A percentile compares a stretch with the other conserved stretches of the same genome.
These are phyloP conservation scores for Myiothlypis coronata DNA, from an alignment of 2,797 vertebrate genomes.

Conservation along the genomic window DNA sequence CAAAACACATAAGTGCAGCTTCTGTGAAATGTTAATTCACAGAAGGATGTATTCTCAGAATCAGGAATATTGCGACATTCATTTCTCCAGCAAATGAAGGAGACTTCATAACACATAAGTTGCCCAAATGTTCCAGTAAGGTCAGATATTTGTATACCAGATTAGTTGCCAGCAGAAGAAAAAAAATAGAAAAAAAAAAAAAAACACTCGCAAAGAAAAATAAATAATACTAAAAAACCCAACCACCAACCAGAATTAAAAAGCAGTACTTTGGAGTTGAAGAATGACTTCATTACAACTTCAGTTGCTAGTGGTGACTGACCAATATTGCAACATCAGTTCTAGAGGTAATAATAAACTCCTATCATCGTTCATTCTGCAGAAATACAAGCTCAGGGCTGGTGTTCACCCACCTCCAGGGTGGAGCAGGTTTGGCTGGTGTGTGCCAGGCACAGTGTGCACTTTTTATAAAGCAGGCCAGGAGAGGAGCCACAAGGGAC, in stretches of 20 bases:
- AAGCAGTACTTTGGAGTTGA: neutral
- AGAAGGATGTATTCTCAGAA: slow-evolving; percentile 50
- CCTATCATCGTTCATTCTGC: neutral
- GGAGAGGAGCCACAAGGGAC: neutral
- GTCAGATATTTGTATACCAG: slow-evolving; percentile 14
- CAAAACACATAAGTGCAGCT: slow-evolving; percentile 32
- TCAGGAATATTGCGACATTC: slow-evolving; percentile 14
- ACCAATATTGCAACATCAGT: slow-evolving; percentile 24
- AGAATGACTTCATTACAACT: neutral
- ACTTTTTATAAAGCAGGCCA: rapidly evolving
- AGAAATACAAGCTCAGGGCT: neutral
- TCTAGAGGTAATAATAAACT: neutral
- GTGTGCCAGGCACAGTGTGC: neutral
- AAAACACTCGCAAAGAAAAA: neutral
- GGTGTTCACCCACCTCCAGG: neutral
- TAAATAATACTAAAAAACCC: neutral
- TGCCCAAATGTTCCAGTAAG: slow-evolving; percentile 42
- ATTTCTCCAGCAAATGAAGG: neutral
- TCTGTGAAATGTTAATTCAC: slow-evolving; percentile 54
- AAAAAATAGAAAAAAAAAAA: neutral
- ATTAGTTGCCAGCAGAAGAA: neutral
- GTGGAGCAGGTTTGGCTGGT: neutral
- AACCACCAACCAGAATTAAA: neutral
- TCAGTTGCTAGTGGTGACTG: slow-evolving; percentile 41
- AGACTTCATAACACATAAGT: neutral